Base-by-base conservation (phyloP, 2,888 invertebrate species). In the Toxonevra muliebris region DNA sequence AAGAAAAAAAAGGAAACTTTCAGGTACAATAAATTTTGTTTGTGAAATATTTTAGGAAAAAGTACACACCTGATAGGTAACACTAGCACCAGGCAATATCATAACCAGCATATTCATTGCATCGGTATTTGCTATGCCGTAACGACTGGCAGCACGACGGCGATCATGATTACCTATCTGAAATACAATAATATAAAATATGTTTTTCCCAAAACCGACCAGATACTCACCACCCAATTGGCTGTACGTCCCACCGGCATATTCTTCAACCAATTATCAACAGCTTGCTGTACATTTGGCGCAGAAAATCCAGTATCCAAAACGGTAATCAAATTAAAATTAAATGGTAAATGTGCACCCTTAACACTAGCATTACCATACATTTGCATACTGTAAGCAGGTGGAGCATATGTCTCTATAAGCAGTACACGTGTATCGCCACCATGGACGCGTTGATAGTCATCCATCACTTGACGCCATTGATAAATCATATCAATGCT, bases 91-190 rank as follows among this genome's bases (percentile, higher is more conserved):
- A 2, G 95, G 95, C 64, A 97, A 86, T 10, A 94, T 87, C 76
- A 93, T 86, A 2, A 90, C 85, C 59, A 97, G 81, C 91, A 95
- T 93, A 77, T 94, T 93, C 73, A 94, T 87, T 15, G 91, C 91
- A 82, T 95, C 94, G 0, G 91, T 89, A 74, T 91, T 87, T 65
- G 89, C 88, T 0, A 86, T 84, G 1, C 92, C 92, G 71, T 90
- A 89, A 69, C 94, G 88, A 0, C 91, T 88, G 0, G 90, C 91
- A 8, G 90, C 87, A 73, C 94, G 88, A 58, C 82, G 87, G 19
- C 89, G 88, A 78, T 94, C 94, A 73, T 94, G 93, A 80, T 94
- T 94, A 19, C 94, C 94, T 77, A 92, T 64, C 89, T 90, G 54
- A 12, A 54, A 55, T 17, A n/a, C n/a, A 40, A 65, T 41, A 64